A percentile compares a stretch with the other conserved stretches of the same genome.
These are phyloP conservation scores for Cerastis rubricosa DNA, from an alignment of 2,888 invertebrate species.

Conservation along the genomic window DNA sequence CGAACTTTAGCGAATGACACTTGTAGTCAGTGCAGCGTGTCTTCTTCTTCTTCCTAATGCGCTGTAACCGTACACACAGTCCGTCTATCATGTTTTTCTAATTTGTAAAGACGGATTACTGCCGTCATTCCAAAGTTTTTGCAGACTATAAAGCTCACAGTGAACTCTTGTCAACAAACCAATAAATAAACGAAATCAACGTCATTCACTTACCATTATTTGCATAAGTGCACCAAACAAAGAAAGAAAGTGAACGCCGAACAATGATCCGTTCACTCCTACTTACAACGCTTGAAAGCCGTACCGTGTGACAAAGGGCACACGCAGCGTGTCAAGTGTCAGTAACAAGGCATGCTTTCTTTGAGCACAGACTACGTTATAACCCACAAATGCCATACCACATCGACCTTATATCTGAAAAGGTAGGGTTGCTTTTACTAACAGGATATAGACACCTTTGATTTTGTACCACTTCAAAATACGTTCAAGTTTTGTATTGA, in stretches of 20 bases:
- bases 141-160: background rate
- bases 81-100: background rate
- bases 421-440: slow-evolving; percentile 48
- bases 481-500: slow-evolving; percentile 69
- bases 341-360: slow-evolving; percentile 87
- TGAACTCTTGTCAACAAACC: slow-evolving; percentile 10
- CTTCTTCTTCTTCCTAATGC: background rate
- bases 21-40: background rate
- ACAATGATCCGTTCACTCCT: slow-evolving; percentile 33
- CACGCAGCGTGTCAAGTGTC: slow-evolving; percentile 84
- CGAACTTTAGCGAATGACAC: background rate
- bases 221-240: slow-evolving; percentile 28
- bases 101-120: background rate
- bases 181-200: slow-evolving; percentile 28
- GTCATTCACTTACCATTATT: slow-evolving; percentile 18
- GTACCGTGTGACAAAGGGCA: slow-evolving; percentile 76
- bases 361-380: slow-evolving; percentile 81
- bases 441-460: slow-evolving; percentile 65
- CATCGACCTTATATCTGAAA: slow-evolving; percentile 35
- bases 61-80: background rate
- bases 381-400: slow-evolving; percentile 47
- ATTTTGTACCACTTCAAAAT: slow-evolving; percentile 71
- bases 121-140: no score
- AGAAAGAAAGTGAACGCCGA: slow-evolving; percentile 31
- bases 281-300: slow-evolving; percentile 24